Conservation (phyloP, 2,113 vertebrate species). For the Henicopernis longicauda region DNA sequence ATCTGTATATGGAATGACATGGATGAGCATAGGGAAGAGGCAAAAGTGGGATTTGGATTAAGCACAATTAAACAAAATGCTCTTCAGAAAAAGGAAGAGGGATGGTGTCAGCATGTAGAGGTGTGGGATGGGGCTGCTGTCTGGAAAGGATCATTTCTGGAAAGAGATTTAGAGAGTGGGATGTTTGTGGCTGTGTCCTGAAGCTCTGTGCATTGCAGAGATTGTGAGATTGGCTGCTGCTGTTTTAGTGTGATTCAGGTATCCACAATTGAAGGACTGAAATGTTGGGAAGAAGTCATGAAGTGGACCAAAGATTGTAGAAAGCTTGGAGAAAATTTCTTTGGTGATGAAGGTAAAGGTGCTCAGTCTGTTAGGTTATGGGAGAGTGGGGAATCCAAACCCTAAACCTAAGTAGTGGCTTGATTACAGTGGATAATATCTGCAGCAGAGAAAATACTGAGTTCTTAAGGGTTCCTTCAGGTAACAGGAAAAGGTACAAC, state of each 20-base stretch:
- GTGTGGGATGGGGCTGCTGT: not conserved
- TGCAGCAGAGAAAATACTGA: not conserved
- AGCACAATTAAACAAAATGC: not conserved
- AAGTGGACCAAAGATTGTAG: not conserved
- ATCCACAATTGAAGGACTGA: not conserved
- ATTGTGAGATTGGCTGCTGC: not conserved
- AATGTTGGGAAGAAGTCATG: not conserved
- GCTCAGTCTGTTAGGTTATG: not conserved
- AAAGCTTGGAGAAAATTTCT: not conserved
- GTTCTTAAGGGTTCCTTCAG: not conserved
- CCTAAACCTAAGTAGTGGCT: not conserved
- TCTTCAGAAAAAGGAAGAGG: not conserved
- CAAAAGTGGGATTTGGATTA: not conserved
- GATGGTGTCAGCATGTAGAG: not conserved
- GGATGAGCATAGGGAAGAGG: not conserved
- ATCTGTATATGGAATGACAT: not conserved
- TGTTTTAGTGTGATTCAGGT: not conserved
- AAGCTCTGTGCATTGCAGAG: not conserved
- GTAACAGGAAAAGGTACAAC: not conserved
- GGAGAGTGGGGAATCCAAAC: not conserved
- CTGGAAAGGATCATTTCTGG: not conserved
- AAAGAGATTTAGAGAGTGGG: not conserved
- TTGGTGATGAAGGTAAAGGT: not conserved
- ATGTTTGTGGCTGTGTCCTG: not conserved
- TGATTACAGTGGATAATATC: not conserved